phyloP scores from a whole-genome alignment of 2,888 invertebrate genomes.

The Drosophila gaucha region DNA sequence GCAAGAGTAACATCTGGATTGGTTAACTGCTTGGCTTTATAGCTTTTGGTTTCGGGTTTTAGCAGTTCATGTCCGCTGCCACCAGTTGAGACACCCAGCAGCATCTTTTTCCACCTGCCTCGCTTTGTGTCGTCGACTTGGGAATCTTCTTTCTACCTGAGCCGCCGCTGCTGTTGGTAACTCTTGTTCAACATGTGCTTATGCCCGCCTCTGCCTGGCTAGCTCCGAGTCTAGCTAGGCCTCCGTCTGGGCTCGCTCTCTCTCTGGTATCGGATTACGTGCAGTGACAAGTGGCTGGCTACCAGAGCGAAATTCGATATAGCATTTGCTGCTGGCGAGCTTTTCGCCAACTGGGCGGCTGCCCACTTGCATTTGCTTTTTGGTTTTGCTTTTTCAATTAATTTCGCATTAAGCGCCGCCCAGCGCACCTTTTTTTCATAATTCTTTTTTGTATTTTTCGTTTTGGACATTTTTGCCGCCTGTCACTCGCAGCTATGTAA shows the following conservation, averaged over 20 bases:
- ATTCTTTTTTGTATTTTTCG: constrained; percentile 33
- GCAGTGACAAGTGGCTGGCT: constrained; percentile 67
- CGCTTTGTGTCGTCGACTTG: constrained; percentile 47
- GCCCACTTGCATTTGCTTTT: constrained; percentile 51
- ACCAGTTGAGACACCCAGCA: constrained; percentile 23
- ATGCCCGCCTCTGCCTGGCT: constrained; percentile 49
- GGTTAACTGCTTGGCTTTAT: constrained; percentile 20
- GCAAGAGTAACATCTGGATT: constrained; percentile 11
- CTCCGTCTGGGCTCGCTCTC: constrained; percentile 31
- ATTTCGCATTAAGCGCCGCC: constrained; percentile 72
- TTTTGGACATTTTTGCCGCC: constrained; percentile 42
- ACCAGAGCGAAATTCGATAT: constrained; percentile 71
- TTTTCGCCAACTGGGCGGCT: constrained; percentile 18
- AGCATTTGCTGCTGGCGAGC: constrained; percentile 62
- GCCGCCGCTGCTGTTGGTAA: constrained; percentile 39
- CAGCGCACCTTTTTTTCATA: constrained; percentile 43
- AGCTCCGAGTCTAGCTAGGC: constrained; percentile 6
- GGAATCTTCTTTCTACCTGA: constrained; percentile 2
- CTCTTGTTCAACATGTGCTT: constrained; percentile 76
- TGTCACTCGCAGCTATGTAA: constrained; percentile 80
- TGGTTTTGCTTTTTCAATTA: constrained; percentile 66
- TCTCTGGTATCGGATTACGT: constrained; percentile 55
- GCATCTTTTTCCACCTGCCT: constrained; percentile 12
- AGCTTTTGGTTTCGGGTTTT: constrained; percentile 28
- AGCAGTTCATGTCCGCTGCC: constrained; percentile 22